Evolutionary conservation across 2,888 invertebrate genomes (phyloP).

Genomic region (Eupithecia pulchellata): DNA sequence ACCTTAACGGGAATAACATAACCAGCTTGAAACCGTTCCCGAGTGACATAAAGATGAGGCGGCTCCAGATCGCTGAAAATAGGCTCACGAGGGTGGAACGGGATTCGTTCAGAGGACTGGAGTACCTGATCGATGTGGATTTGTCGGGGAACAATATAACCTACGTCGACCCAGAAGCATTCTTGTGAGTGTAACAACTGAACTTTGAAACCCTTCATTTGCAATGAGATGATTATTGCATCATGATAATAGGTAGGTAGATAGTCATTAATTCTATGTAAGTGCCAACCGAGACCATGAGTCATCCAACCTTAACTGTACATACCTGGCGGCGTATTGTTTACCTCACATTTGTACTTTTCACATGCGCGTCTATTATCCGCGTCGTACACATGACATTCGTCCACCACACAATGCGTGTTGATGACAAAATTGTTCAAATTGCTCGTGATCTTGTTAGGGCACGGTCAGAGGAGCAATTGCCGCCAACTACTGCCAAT

Average conservation of each 20-base stretch:
- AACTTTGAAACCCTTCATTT: background rate
- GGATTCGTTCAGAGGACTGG: conserved; percentile 87
- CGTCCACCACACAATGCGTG: conserved; percentile 61
- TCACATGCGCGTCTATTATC: conserved; percentile 63
- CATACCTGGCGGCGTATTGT: conserved; percentile 40
- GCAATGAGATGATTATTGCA: conserved; percentile 1
- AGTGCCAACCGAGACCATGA: conserved; percentile 30
- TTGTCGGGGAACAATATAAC: conserved; percentile 88
- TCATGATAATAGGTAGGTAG: conserved; percentile 6
- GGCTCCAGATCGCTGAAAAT: conserved; percentile 89
- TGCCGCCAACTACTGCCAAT: conserved; percentile 70
- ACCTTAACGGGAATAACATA: conserved; percentile 89
- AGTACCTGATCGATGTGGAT: conserved; percentile 89
- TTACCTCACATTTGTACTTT: conserved; percentile 52
- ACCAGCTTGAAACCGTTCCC: conserved; percentile 87
- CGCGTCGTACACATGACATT: conserved; percentile 55
- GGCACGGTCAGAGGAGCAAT: conserved; percentile 66
- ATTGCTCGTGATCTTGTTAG: conserved; percentile 76
- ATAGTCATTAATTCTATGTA: conserved; percentile 35
- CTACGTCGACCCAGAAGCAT: conserved; percentile 87
- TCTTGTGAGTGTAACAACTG: conserved; percentile 82
- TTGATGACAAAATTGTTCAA: conserved; percentile 80
- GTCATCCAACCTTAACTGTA: conserved; percentile 32
- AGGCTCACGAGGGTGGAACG: conserved; percentile 84
- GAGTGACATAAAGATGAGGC: conserved; percentile 88